Evolutionary conservation across 2,113 vertebrate genomes (phyloP).

Genomic region (Jacana jacana): DNA sequence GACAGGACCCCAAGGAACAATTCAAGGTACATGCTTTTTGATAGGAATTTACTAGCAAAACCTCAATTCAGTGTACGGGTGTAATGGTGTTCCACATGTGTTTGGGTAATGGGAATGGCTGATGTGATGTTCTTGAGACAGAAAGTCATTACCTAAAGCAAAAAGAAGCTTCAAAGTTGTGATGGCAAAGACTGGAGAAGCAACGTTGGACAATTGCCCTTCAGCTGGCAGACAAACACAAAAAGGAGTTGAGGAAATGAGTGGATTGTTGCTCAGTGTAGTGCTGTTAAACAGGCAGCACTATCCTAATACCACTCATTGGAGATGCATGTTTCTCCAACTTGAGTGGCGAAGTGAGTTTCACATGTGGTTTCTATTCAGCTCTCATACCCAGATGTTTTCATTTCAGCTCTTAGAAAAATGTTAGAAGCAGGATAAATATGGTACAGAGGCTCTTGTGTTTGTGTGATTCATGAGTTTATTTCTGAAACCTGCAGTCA

Average conservation of each 20-base stretch:
- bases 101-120: background rate
- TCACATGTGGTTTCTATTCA: conserved; percentile 36
- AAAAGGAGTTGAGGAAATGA: background rate
- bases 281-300: background rate
- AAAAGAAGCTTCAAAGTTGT: background rate
- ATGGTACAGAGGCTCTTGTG: conserved; percentile 52
- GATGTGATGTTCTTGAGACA: background rate
- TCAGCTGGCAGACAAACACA: background rate
- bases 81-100: rapidly evolving
- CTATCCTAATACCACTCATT: background rate
- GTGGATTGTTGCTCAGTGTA: background rate
- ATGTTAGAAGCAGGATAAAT: conserved; percentile 45
- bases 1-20: background rate
- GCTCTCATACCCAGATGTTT: conserved; percentile 46
- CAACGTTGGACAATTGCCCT: background rate
- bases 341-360: background rate
- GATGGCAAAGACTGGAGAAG: background rate
- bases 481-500: conserved; percentile 45
- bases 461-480: conserved; percentile 56
- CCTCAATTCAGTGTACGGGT: rapidly evolving
- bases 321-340: background rate
- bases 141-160: background rate
- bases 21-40: background rate
- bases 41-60: background rate
- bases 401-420: conserved; percentile 44